Conservation (phyloP, 2,113 vertebrate genomes). For the Proteles cristata region DNA sequence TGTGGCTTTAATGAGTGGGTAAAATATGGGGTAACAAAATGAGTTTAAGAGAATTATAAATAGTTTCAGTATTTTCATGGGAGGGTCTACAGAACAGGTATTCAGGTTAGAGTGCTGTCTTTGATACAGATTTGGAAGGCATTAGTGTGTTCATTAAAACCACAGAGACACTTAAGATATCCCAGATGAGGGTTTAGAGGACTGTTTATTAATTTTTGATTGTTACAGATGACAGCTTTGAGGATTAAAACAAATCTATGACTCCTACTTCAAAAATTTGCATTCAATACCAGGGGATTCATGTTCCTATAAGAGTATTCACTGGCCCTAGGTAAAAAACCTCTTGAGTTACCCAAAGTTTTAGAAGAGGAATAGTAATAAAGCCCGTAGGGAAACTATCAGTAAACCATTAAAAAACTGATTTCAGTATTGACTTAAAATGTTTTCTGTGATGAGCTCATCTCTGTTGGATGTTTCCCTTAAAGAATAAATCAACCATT, state of each 20-base stretch:
- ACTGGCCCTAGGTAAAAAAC: background rate
- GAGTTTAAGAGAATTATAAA: background rate
- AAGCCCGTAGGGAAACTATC: background rate
- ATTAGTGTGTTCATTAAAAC: background rate
- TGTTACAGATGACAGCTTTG: background rate
- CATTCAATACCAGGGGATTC: background rate
- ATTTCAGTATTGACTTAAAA: slow-evolving; percentile 17
- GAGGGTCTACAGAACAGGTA: background rate
- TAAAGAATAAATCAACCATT: slow-evolving; percentile 2
- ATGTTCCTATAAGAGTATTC: background rate
- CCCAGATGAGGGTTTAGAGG: background rate
- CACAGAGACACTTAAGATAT: background rate
- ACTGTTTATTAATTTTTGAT: background rate
- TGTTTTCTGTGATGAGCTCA: background rate
- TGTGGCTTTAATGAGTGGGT: background rate
- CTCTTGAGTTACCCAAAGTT: background rate
- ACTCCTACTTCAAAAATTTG: background rate
- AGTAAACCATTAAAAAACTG: slow-evolving; percentile 22
- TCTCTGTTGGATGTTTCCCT: background rate
- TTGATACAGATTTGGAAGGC: background rate
- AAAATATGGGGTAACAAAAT: background rate
- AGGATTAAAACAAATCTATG: slow-evolving; percentile 19
- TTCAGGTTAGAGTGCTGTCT: background rate
- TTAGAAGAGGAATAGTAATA: background rate
- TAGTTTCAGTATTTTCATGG: background rate